Conservation (phyloP, 1,140 invertebrate genomes). For the Brachionus asplanchnoidis region DNA sequence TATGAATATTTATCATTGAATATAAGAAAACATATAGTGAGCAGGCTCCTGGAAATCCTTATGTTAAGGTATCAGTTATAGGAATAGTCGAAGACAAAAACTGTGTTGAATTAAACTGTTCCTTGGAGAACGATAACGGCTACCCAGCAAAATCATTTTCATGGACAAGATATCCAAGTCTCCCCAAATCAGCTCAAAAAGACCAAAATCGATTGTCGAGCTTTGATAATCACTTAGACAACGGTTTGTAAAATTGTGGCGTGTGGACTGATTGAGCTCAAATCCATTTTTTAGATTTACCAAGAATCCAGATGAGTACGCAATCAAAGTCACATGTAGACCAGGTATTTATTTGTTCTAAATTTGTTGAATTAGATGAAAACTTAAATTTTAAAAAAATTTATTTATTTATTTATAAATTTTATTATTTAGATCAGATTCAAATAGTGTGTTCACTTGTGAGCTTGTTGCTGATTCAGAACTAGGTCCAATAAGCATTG, state of each 20-base stretch:
- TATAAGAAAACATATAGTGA: neutral
- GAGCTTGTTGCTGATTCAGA: neutral
- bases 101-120: conserved; percentile 20
- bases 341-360: neutral
- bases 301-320: neutral
- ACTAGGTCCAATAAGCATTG: neutral
- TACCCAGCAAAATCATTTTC: neutral
- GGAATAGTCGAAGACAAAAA: neutral
- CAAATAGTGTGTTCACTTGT: neutral
- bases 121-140: neutral
- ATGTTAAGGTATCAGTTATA: neutral
- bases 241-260: conserved; percentile 35
- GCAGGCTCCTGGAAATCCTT: neutral
- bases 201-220: neutral
- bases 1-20: neutral
- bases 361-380: neutral
- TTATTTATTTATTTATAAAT: too few relatives aligned
- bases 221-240: conserved; percentile 8
- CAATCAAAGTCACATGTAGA: conserved; percentile 20
- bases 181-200: conserved; percentile 17
- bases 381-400: neutral
- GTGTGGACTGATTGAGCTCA: neutral
- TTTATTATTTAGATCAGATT: neutral
- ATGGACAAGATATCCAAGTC: conserved; percentile 14
- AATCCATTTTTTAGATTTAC: conserved; percentile 38